These are phyloP conservation scores for Rhagoletis pomonella DNA, from an alignment of 1,140 invertebrate genomes.

Conservation along the genomic window DNA sequence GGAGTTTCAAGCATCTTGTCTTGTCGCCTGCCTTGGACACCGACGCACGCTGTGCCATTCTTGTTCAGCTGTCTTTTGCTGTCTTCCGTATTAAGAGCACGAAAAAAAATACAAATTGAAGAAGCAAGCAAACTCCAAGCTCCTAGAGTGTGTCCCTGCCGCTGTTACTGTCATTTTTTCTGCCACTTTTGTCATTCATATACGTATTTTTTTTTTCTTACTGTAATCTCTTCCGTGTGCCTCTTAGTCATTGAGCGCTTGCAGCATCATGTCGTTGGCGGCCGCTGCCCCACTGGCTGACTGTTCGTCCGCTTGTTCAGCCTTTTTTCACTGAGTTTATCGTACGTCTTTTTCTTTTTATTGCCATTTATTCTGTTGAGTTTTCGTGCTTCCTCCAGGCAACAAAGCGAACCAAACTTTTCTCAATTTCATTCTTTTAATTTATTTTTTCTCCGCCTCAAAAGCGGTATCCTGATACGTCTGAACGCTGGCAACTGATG, in stretches of 20 bases:
- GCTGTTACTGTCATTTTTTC: neutral
- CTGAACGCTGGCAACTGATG: neutral
- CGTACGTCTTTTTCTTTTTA: neutral
- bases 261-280: neutral
- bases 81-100: slow-evolving; percentile 17
- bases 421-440: neutral
- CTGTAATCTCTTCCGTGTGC: neutral
- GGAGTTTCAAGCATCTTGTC: neutral
- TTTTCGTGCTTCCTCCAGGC: neutral
- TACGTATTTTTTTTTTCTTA: neutral
- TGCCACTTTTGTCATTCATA: neutral
- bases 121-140: neutral
- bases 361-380: neutral
- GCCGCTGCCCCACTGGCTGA: neutral
- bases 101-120: neutral
- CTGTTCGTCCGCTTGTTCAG: neutral
- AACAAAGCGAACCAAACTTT: neutral
- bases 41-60: neutral
- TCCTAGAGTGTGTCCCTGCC: neutral
- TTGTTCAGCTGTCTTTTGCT: neutral
- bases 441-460: slow-evolving; percentile 6
- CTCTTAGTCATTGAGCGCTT: neutral
- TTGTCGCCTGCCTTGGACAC: slow-evolving; percentile 11
- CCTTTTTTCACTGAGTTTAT: neutral
- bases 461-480: neutral